These are phyloP conservation scores for Pangasianodon hypophthalmus DNA, from an alignment of 2,113 vertebrate genomes.

Conservation along the genomic window DNA sequence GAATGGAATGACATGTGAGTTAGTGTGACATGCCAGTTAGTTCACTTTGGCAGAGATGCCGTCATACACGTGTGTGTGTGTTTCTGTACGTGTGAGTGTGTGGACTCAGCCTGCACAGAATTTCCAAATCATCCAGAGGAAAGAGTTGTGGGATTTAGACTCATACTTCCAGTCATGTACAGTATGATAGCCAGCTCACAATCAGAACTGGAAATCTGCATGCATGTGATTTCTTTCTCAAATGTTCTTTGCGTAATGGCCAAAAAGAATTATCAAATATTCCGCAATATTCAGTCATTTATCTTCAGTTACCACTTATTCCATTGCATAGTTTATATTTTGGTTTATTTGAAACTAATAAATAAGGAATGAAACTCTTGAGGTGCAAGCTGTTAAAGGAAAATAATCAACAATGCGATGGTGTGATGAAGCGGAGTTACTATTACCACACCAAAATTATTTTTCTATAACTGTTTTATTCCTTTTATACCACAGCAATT, in stretches of 20 bases:
- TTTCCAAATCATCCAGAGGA: constrained; percentile 16
- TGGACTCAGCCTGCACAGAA: background rate
- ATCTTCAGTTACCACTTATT: background rate
- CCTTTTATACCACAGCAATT: too few species aligned
- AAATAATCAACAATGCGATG: background rate
- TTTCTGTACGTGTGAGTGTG: background rate
- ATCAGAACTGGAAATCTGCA: background rate
- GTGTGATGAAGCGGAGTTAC: too few species aligned
- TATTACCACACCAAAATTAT: too few species aligned
- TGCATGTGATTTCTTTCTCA: constrained; percentile 12
- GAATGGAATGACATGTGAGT: background rate
- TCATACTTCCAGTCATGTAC: constrained; percentile 32
- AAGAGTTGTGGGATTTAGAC: constrained; percentile 6
- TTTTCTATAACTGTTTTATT: too few species aligned
- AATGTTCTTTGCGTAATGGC: background rate
- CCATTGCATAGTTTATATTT: background rate
- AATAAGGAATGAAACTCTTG: background rate
- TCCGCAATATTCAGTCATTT: background rate
- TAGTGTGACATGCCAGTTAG: background rate
- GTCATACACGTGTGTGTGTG: constrained; percentile 1
- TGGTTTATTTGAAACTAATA: background rate
- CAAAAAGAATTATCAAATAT: background rate
- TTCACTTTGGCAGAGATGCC: background rate
- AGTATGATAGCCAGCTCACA: constrained; percentile 26
- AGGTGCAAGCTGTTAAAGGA: background rate